Evolutionary conservation across 2,113 vertebrate species (phyloP), one percentile per base, ranked within the genome.

Genomic region (Prolemur simus): DNA sequence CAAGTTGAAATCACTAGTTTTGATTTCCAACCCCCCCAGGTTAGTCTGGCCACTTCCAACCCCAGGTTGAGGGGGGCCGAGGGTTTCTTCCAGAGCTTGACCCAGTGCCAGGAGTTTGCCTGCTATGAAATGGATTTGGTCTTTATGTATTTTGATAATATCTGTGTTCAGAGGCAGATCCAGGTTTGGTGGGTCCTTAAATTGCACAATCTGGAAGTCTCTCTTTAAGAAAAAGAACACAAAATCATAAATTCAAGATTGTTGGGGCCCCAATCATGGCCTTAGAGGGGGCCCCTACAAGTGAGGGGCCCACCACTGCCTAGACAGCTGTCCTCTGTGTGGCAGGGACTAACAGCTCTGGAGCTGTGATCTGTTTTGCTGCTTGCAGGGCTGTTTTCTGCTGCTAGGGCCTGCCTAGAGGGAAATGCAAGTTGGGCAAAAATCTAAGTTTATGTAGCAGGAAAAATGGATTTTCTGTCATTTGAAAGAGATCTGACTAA

Each of bases 381-480:
- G 73, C 42, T 58, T 66, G 23, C 20, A 69, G 37, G 23, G 42
- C 18, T 95, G 5, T 47, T 74, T 80, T 37, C 63, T 87, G 25
- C 32, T 86, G 58, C 73, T 94, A 42, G 27, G 73, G 42, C 42
- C 74, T 58, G 18, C 32, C 23, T 84, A 74, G 83, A 60, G 47
- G n/a, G 89, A 95, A 96, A 74, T 56, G n/a, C 66, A 97, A 94
- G 58, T 47, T 96, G 63, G 77, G 37, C 63, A 94, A 82, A 76
- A 96, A 87, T 87, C 63, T 14, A 74, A 45, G 56, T 77, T 86
- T 87, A 89, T 52, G 5, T 47, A 86, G 12, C 29, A 92, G 37
- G 23, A 92, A 95, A 96, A 95, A 95, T 66, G 32, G 66, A 96
- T 96, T 97, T 97, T 96, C 94, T 96, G 68, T 89, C 88, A 95